These are phyloP conservation scores for Hirundo rustica DNA, from an alignment of 2,797 vertebrate species.

Conservation along the genomic window DNA sequence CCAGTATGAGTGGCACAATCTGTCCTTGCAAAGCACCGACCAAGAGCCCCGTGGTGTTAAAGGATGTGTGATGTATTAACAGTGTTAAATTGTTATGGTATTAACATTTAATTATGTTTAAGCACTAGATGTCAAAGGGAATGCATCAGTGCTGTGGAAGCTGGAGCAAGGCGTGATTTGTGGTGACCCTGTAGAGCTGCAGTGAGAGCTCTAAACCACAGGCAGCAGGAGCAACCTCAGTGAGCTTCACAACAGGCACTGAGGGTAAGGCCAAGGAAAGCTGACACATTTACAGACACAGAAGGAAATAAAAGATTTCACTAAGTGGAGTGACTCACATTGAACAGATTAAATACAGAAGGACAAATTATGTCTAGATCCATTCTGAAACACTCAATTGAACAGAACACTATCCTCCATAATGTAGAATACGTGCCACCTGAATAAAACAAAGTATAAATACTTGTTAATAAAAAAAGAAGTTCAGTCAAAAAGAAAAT, in stretches of 20 bases:
- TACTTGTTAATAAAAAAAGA: neutral
- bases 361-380: neutral
- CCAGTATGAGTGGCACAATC: accelerated
- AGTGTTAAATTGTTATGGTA: neutral
- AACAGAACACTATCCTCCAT: neutral
- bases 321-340: neutral
- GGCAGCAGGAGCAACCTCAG: neutral
- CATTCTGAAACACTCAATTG: neutral
- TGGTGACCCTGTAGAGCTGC: neutral
- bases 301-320: neutral
- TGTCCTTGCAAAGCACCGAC: neutral
- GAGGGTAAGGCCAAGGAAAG: neutral
- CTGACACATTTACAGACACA: neutral
- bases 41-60: accelerated
- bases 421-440: neutral
- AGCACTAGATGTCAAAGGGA: neutral
- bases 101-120: neutral
- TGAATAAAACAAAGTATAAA: neutral
- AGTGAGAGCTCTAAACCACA: neutral
- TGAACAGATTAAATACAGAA: neutral
- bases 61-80: neutral
- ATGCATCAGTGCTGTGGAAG: neutral
- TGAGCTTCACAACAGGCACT: neutral
- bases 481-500: neutral
- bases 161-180: neutral